Base-by-base conservation (phyloP, 2,888 invertebrate genomes). In the Achlya flavicornis region DNA sequence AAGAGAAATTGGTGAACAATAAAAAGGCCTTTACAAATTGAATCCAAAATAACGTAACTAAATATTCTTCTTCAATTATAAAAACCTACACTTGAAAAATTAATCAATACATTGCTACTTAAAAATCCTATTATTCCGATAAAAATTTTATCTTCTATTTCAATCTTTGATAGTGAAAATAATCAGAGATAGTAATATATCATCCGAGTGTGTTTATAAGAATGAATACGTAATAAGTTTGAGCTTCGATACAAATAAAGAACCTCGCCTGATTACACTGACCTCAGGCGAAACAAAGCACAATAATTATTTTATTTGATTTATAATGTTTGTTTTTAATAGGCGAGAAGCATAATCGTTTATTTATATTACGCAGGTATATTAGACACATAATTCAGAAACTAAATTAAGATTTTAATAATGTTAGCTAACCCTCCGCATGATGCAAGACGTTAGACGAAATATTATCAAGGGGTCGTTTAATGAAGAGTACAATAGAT, bases 241-340 rank as follows among this genome's bases (percentile, higher is more conserved):
- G 68, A 72, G 62, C 62, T 62, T 62, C 57, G 62, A 62, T 62
- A 57, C 38, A 86, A 84, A 86, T 84, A 84, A 84, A 88, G 83
- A 85, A 79, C 72, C 76, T 78, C 80, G 81, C 77, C 83, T 90
- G 91, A 91, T 91, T 91, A 91, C 86, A 87, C 85, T 89, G 87
- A 89, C 91, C 90, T 76, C 84, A 70, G 91, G 92, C 92, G 80
- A 88, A 89, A 90, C 89, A 90, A 89, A 90, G 86, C 88, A 84
- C 84, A 86, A 88, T 89, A 86, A 88, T 89, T 89, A 88, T 90
- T 90, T 86, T 74, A 77, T 86, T 82, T 88, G 89, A 89, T 89
- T 88, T 88, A 89, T 88, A 87, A 85, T 87, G 87, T 89, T 88
- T 88, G 86, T 83, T 86, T 84, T 86, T 87, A 87, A 87, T 87